Evolutionary conservation across 2,113 vertebrate genomes (phyloP).

Genomic region (Tachysurus fulvidraco): DNA sequence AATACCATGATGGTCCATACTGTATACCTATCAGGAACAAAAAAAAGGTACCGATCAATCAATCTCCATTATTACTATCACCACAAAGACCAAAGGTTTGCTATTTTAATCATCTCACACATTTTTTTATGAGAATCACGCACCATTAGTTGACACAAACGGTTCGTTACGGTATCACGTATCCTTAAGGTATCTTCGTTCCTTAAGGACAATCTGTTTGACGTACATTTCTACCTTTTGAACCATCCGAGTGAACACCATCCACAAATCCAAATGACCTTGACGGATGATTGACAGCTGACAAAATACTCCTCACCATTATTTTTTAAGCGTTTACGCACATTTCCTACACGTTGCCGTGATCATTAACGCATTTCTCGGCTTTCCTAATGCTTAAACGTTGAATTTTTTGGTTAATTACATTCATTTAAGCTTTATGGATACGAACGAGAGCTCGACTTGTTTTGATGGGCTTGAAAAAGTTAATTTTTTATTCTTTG

Average conservation of each 20-base stretch:
- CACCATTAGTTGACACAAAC: background rate
- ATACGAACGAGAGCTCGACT: too few relatives aligned
- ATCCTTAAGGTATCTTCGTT: background rate
- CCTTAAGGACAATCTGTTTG: background rate
- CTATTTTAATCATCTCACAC: background rate
- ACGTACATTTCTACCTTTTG: background rate
- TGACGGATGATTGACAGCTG: conserved; percentile 18
- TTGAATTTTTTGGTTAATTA: background rate
- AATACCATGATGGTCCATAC: background rate
- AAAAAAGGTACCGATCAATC: background rate
- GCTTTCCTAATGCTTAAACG: background rate
- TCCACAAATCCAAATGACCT: conserved; percentile 5
- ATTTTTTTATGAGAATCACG: background rate
- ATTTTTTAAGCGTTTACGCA: background rate
- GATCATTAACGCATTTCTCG: background rate
- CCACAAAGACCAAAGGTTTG: background rate
- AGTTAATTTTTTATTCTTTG: background rate
- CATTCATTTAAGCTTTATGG: background rate
- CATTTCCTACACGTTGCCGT: background rate
- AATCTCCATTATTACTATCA: background rate
- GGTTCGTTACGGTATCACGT: background rate
- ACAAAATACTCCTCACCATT: background rate
- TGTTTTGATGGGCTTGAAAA: background rate
- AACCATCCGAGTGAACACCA: background rate
- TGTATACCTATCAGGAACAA: background rate